Base-by-base conservation (phyloP, 1,140 invertebrate genomes). In the Trichonephila clavata region DNA sequence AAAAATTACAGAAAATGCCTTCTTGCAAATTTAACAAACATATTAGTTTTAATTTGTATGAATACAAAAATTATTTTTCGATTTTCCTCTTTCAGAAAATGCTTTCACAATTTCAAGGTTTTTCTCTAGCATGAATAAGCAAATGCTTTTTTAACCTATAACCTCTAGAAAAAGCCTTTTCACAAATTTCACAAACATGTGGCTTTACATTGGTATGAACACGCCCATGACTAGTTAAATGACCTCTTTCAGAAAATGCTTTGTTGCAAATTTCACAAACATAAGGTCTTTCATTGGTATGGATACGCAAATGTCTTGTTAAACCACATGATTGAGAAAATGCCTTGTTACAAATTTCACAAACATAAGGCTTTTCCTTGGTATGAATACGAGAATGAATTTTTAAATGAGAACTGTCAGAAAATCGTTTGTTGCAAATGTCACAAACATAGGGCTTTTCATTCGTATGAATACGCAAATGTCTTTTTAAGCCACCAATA, bases 381-480 rank as follows among this genome's bases (percentile, higher is more conserved):
- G 68, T 71, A 32, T 71, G 68, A 71, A 24, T 71, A 27, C 68
- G 68, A 3, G 14, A 24, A 27, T 71, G 68, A 16, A 16, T 16
- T 10, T 4, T 24, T 27, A 27, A 71, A 32, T 13, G 13, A 16
- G 10, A 16, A 14, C n/a, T 32, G 24, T 14, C 13, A 71, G 68
- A 2, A 5, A n/a, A 71, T 32, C 27, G 10, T 71, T 14, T 32
- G 27, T 24, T 24, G 16, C 68, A 71, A 8, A 71, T 13, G 14
- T 71, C 68, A 71, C 68, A 71, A 14, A 71, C 68, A 71, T 71
- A 71, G 24, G 68, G 68, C 4, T 16, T 71, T 32, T 71, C 68
- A 0, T 32, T 32, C 0, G 68, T 27, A 71, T 71, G 68, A 24
- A 24, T 32, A 71, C n/a, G 24, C 6, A 27, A 71, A 71, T 71